phyloP scores from a whole-genome alignment of 2,888 invertebrate genomes.

The Chrysodeixis includens region DNA sequence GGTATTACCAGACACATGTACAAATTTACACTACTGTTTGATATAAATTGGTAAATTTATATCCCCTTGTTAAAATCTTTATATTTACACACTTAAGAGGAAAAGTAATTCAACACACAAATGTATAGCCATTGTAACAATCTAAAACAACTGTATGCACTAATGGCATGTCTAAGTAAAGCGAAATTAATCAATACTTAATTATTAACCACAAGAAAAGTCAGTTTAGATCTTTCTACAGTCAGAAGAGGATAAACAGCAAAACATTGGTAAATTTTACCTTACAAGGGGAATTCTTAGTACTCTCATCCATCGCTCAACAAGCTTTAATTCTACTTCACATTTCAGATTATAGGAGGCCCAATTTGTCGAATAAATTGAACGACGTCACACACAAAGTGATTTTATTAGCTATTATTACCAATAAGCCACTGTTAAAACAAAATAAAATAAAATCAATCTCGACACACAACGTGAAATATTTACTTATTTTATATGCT shows the following conservation, averaged over 20 bases:
- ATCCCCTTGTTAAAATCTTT: conserved; percentile 57
- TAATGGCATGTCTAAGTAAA: conserved; percentile 54
- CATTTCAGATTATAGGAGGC: conserved; percentile 81
- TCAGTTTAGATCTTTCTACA: conserved; percentile 61
- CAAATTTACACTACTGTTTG: conserved; percentile 17
- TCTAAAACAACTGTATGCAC: conserved; percentile 49
- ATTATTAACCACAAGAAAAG: conserved; percentile 54
- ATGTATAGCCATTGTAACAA: conserved; percentile 44
- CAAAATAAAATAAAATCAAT: conserved; percentile 87
- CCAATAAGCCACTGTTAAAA: conserved; percentile 86
- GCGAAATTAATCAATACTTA: conserved; percentile 51
- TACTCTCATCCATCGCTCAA: conserved; percentile 86
- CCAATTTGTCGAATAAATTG: conserved; percentile 72
- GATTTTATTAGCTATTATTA: conserved; percentile 83
- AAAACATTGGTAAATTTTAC: conserved; percentile 80
- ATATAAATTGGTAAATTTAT: conserved; percentile 32
- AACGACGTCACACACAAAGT: conserved; percentile 82
- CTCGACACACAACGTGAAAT: conserved; percentile 81
- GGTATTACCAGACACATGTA: conserved; percentile 36
- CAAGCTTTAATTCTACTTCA: conserved; percentile 78
- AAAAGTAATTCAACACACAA: conserved; percentile 35
- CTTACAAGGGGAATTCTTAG: conserved; percentile 87
- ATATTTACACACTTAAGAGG: conserved; percentile 36
- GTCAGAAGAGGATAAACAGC: conserved; percentile 64
- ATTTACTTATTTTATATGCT: conserved; percentile 77